phyloP scores from a whole-genome alignment of 2,888 invertebrate species.

The Eledona agricola region DNA sequence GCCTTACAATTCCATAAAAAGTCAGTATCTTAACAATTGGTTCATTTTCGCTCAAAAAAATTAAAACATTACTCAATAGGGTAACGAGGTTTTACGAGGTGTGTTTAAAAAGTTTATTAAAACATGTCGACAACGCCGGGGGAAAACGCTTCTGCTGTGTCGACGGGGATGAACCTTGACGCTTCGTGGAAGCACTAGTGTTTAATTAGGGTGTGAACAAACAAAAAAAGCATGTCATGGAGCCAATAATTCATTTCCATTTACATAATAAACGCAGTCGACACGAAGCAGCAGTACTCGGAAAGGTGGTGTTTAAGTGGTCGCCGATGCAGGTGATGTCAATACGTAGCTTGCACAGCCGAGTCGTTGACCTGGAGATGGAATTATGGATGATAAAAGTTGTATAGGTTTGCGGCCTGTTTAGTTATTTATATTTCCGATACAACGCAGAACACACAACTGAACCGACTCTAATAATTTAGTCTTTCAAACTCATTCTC shows the following conservation, averaged over 20 bases:
- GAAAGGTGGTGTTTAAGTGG: constrained; percentile 22
- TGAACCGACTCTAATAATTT: constrained; percentile 26
- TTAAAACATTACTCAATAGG: too few relatives aligned
- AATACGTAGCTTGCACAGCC: constrained; percentile 18
- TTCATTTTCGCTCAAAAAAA: too few relatives aligned
- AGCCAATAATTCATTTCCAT: constrained; percentile 9
- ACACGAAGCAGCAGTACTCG: background rate
- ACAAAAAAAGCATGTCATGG: too few relatives aligned
- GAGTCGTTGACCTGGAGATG: constrained; percentile 40
- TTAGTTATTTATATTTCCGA: constrained; percentile 45
- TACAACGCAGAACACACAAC: constrained; percentile 40
- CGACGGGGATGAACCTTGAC: too few relatives aligned
- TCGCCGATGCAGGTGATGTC: constrained; percentile 31
- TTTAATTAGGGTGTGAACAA: too few relatives aligned
- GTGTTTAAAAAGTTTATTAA: too few relatives aligned
- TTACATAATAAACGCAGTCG: constrained; percentile 15
- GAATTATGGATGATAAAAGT: constrained; percentile 47
- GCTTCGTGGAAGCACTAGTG: too few relatives aligned
- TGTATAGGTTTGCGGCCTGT: constrained; percentile 39
- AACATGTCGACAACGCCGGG: too few relatives aligned
- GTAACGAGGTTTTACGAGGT: too few relatives aligned
- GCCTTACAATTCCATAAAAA: too few relatives aligned
- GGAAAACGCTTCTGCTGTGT: too few relatives aligned
- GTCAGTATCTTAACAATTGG: too few relatives aligned
- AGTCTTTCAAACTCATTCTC: constrained; percentile 24